Base-by-base conservation (phyloP, 2,797 vertebrate species). In the Scleropages formosus region DNA sequence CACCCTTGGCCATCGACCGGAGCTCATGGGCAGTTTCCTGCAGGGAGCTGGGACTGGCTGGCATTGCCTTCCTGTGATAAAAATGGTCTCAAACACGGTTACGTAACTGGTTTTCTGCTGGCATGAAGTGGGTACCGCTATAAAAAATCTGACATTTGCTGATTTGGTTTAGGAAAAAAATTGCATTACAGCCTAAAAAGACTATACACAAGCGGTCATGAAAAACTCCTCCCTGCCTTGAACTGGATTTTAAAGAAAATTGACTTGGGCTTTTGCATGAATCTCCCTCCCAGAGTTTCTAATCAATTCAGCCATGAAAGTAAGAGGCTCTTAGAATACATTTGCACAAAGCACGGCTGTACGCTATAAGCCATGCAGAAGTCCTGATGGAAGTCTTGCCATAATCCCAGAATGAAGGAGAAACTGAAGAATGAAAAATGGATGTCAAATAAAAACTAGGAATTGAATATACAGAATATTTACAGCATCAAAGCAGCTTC, bases 51-150 rank as follows among this genome's bases (percentile, higher is more conserved):
- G 18, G 56, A 53, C 56, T 24, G 70, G 56, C 15, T 59, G 56
- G 58, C 70, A 72, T 56, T 60, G 70, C 20, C 18, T 59, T 26
- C 4, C 56, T 1, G 6, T 2, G 53, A 15, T 22, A 61, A 61
- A 9, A 22, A 61, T 18, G 9, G 15, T n/a, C 70, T 66, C 72
- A 65, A 74, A 78, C 68, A 77, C 62, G 73, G 74, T 82, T 82
- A 82, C 75, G 66, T 79, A 80, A 82, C 74, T 72, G 74, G 22
- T 68, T 78, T 62, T 63, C 27, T n/a, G 44, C 15, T 56, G 13
- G 61, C 72, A 63, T 20, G 27, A 78, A 60, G 66, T 60, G 51
- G 68, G 44, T 74, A 77, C 64, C 71, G 60, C 47, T 22, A 59
- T 27, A 72, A 72, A 59, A 8, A 71, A 53, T 73, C 27, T 47